Evolutionary conservation across 1,140 invertebrate species (phyloP), one percentile per base, ranked within the genome.

Genomic region (Diprion similis): DNA sequence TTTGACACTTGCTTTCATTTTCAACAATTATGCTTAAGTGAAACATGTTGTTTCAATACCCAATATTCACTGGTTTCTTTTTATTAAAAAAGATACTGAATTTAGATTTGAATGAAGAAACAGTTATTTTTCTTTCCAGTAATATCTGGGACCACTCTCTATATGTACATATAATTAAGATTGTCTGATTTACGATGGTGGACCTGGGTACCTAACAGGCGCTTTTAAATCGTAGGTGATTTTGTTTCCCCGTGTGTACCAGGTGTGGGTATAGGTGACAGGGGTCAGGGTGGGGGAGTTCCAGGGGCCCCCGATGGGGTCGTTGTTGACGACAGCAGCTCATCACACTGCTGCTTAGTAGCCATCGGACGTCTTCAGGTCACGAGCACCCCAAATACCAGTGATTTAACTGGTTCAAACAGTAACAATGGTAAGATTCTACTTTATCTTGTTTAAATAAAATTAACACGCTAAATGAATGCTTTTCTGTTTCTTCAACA

Each of bases 301-400:
- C 94, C 95, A 89, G 92, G 96, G 89, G 83, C 83, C 47, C 80
- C 83, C 8, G 96, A 98, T 72, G 90, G 92, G 68, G 93, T 94
- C 13, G 90, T 92, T 8, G 93, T 94, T 71, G 96, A 97, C 66
- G 95, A 97, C 73, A 91, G 89, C 73, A 79, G 77, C 0, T 90
- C 92, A 46, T 94, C 94, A 37, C 96, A 98, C 86, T 98, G 96
- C 87, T 99, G 98, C 87, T 90, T 99, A 65, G 98, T 99, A 18
- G 98, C 97, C 71, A 99, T 99, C 84, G 99, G 98, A 66, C 91
- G 98, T 71, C 90, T 99, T 64, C 94, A 98, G 90, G 97, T 99
- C 47, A 99, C 97, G 64, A 98, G 96, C 72, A 97, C 96, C 46
- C 97, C 98, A 10, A 98, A 96, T 86, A 95, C 94, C 67, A 94